Percentiles rank a stretch among this genome's conserved stretches.
phyloP scores from a whole-genome alignment of 2,113 vertebrate genomes.

The Morone saxatilis region DNA sequence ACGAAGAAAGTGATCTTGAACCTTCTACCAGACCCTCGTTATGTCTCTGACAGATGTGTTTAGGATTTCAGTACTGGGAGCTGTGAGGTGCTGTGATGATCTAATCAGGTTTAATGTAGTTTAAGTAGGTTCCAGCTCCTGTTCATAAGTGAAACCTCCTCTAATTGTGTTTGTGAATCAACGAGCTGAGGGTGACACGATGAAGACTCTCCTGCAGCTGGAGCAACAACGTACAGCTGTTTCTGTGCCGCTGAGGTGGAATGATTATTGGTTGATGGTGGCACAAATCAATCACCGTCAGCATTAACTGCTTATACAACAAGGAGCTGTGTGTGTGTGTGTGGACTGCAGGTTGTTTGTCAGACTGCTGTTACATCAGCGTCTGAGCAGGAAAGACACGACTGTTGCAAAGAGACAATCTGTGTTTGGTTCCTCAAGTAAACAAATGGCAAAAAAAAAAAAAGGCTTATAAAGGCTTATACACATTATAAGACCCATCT shows the following conservation, averaged over 20 bases:
- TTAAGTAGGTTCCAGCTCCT: background rate
- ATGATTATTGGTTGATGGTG: background rate
- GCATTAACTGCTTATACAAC: background rate
- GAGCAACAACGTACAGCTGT: background rate
- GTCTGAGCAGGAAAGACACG: constrained; percentile 33
- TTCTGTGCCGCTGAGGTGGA: constrained; percentile 2
- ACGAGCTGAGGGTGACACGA: constrained; percentile 48
- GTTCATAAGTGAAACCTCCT: background rate
- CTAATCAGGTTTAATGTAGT: background rate
- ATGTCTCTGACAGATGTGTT: background rate
- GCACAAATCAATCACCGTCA: background rate
- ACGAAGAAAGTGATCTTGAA: background rate
- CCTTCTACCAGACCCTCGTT: background rate
- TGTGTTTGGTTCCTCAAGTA: constrained; percentile 51
- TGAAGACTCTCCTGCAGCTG: constrained; percentile 19
- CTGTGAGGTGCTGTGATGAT: background rate
- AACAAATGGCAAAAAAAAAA: constrained; percentile 49
- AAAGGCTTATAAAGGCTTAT: background rate
- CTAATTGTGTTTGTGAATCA: background rate
- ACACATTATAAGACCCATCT: constrained; percentile 54
- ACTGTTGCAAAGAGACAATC: constrained; percentile 39
- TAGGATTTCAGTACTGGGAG: background rate
- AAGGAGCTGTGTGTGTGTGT: background rate
- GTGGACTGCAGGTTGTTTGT: background rate
- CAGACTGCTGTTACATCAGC: constrained; percentile 39